Evolutionary conservation across 1,140 invertebrate genomes (phyloP), one percentile per base, ranked within the genome.

Genomic region (Archivesica marissinica): DNA sequence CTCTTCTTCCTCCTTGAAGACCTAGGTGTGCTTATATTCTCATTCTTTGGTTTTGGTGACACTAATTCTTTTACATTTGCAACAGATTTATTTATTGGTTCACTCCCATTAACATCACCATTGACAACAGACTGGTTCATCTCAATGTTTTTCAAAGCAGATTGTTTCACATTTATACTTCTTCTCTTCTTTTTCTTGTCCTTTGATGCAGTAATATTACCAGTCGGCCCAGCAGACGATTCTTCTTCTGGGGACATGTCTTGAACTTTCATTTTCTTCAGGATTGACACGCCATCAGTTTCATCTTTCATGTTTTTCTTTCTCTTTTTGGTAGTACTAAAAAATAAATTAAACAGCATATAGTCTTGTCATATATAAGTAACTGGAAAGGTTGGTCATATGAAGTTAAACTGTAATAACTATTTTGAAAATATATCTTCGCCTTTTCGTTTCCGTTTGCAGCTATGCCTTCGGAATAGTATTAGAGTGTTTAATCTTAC

Each of bases 281-380:
- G 15, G 2, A 39, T 1, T 23, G 66, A 70, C 15, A 7, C n/a
- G n/a, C 33, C 33, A 2, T 70, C 66, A 23, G 47, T n/a, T 70
- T 70, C 66, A 70, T 70, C 66, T 47, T 25, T 1, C 11, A 11
- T 50, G 4, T 41, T 47, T 11, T 66, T 38, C 7, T 66, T 35
- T 38, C 38, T 66, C 38, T 41, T 66, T 44, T 44, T 59, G n/a
- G 25, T 59, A 28, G 54, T 59, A 13, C 61, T 70, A 47, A 44
- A 70, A 41, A 15, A 23, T 25, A 70, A 44, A 28, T 44, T n/a
- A 15, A 7, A 38, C 11, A 11, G 9, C 9, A 20, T 50, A 11
- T 50, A 50, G 9, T 50, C 44, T 50, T 11, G 44, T 50, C 44
- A 50, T 50, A 50, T 50, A 2, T 38, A 11, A 38, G 6, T 1